Evolutionary conservation across 2,797 vertebrate species (phyloP), one percentile per base, ranked within the genome.

Genomic region (Pachyuromys duprasi): DNA sequence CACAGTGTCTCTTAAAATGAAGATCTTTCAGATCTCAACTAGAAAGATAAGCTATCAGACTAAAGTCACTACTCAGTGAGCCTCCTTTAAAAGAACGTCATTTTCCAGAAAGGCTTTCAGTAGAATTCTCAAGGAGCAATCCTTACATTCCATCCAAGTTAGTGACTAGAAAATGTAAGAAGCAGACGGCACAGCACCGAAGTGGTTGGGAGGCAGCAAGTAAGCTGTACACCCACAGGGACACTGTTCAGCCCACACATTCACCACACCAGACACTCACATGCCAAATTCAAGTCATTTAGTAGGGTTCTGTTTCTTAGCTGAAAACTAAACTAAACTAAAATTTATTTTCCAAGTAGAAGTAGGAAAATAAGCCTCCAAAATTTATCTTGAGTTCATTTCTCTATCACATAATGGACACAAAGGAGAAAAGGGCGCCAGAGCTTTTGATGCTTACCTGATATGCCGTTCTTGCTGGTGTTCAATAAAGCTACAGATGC

Each of bases 391-490:
- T 84, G 57, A 90, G 31, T 79, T 63, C 83, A 78, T 13, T 49
- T 11, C 49, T 49, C 67, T 90, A 92, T 57, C 53, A 28, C 20
- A 69, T 89, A 86, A 89, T 17, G 20, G 95, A 94, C 92, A 94
- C 57, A 36, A 90, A 86, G 31, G 36, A 69, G 15, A 80, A 90
- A 74, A 95, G 39, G 60, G 42, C 22, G 86, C 36, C 22, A 76
- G 78, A 95, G 95, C 45, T 26, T 36, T 55, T 18, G 49, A 57
- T 18, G 90, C 98, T 98, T 98, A 99, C 99, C 99, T 99, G 99
- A 98, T 98, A 99, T 98, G 96, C 98, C 98, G 96, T 98, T 99
- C 98, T 98, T 99, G 98, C 98, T 99, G 98, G 99, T 98, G 98
- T 98, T 99, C 97, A 98, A 98, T 96, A 98, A 98, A 98, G 98